Conservation (phyloP, 2,888 invertebrate genomes). For the Epinotia nisella region DNA sequence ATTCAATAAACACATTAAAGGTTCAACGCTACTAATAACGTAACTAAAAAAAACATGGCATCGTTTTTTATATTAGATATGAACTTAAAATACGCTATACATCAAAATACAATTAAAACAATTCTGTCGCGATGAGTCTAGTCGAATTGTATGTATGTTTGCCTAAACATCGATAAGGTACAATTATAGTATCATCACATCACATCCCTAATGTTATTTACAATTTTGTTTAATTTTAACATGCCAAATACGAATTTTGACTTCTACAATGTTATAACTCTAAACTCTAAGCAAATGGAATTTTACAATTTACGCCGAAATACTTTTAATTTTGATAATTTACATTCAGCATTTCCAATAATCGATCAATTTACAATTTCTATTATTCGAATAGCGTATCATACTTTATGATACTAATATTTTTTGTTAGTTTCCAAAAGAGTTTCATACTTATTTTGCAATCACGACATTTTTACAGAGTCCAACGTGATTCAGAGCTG, state of each 20-base stretch:
- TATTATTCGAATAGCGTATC: conserved; percentile 56
- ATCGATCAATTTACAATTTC: conserved; percentile 58
- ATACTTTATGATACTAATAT: conserved; percentile 49
- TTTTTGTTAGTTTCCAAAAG: conserved; percentile 47
- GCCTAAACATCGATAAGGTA: conserved; percentile 78
- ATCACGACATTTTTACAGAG: conserved; percentile 53
- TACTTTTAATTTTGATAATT: conserved; percentile 72
- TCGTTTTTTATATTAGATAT: conserved; percentile 66
- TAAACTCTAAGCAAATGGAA: conserved; percentile 72
- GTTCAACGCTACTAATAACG: conserved; percentile 71
- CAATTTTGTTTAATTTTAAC: conserved; percentile 71
- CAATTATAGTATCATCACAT: conserved; percentile 72
- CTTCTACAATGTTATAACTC: conserved; percentile 70
- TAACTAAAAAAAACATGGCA: conserved; percentile 82
- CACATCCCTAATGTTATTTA: conserved; percentile 79
- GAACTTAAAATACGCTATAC: conserved; percentile 60
- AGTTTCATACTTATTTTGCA: conserved; percentile 46
- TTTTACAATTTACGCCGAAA: conserved; percentile 79
- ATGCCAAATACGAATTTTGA: conserved; percentile 81
- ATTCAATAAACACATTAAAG: conserved; percentile 78
- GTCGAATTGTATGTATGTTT: conserved; percentile 53
- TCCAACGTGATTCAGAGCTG: conserved; percentile 35
- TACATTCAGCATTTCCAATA: conserved; percentile 53
- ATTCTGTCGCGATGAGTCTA: conserved; percentile 64
- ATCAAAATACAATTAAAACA: conserved; percentile 55